Conservation (phyloP, 2,113 vertebrate species). For the Peromyscus californicus region DNA sequence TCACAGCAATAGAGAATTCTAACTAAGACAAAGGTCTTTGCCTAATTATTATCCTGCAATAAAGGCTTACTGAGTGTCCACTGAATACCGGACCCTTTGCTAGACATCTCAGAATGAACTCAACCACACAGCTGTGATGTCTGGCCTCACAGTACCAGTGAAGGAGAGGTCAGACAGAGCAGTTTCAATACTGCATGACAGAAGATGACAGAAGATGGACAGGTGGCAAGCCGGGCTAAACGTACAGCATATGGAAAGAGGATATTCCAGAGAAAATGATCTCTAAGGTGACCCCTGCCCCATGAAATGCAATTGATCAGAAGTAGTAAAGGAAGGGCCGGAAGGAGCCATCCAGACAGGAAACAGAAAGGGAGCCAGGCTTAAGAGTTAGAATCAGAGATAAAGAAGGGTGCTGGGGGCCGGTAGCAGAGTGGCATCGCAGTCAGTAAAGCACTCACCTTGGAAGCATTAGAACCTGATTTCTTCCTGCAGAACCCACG, state of each 20-base stretch:
- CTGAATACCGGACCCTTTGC: background rate
- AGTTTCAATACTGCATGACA: accelerated
- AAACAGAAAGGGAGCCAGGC: background rate
- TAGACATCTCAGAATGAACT: background rate
- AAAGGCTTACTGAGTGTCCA: background rate
- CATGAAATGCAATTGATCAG: background rate
- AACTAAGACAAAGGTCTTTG: background rate
- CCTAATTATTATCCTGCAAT: background rate
- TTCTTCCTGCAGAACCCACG: background rate
- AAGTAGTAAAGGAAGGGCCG: background rate
- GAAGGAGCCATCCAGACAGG: background rate
- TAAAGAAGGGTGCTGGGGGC: background rate
- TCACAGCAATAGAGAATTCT: background rate
- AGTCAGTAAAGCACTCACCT: background rate
- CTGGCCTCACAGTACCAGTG: background rate
- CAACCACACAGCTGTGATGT: background rate
- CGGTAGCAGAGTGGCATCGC: background rate
- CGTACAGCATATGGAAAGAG: background rate
- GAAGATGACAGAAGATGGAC: background rate
- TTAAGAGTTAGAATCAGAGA: background rate
- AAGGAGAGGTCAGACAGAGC: background rate
- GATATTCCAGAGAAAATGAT: background rate
- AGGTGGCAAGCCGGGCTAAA: background rate
- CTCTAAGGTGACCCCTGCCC: background rate
- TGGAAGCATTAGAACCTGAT: background rate